Percentiles rank a stretch among this genome's conserved stretches.
Conservation (phyloP, 2,888 invertebrate genomes). For the Melolontha melolontha region DNA sequence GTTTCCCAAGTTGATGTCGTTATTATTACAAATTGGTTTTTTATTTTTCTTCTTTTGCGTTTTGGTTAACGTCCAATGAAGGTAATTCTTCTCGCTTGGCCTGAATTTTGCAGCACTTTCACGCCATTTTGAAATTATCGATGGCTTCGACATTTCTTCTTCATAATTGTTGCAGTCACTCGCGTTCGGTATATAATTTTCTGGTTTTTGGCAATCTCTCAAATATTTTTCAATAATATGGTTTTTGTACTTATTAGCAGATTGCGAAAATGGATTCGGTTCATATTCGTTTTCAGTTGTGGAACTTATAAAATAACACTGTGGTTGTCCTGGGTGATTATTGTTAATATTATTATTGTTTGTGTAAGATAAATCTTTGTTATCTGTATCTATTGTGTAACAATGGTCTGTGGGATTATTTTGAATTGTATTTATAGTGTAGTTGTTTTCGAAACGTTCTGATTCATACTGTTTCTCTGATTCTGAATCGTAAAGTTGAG, state of each 20-base stretch:
- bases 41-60: slow-evolving; percentile 58
- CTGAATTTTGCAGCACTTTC: slow-evolving; percentile 81
- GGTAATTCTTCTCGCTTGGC: slow-evolving; percentile 78
- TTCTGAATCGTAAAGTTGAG: slow-evolving; percentile 45
- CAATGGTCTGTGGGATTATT: slow-evolving; percentile 57
- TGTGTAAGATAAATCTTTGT: slow-evolving; percentile 43
- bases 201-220: slow-evolving; percentile 64
- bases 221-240: slow-evolving; percentile 73
- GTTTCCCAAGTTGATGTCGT: slow-evolving; percentile 44
- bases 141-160: slow-evolving; percentile 62
- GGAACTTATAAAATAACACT: slow-evolving; percentile 64
- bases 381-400: slow-evolving; percentile 53
- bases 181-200: slow-evolving; percentile 44
- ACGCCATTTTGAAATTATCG: slow-evolving; percentile 80
- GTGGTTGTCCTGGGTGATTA: slow-evolving; percentile 52
- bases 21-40: slow-evolving; percentile 45
- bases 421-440: slow-evolving; percentile 53
- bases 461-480: slow-evolving; percentile 47
- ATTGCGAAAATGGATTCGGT: slow-evolving; percentile 59
- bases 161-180: slow-evolving; percentile 44
- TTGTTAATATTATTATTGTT: slow-evolving; percentile 51
- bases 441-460: slow-evolving; percentile 21
- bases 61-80: slow-evolving; percentile 70
- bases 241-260: slow-evolving; percentile 68
- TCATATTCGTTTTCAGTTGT: slow-evolving; percentile 61